Evolutionary conservation across 2,888 invertebrate genomes (phyloP).

Genomic region (Helobdella robusta): DNA sequence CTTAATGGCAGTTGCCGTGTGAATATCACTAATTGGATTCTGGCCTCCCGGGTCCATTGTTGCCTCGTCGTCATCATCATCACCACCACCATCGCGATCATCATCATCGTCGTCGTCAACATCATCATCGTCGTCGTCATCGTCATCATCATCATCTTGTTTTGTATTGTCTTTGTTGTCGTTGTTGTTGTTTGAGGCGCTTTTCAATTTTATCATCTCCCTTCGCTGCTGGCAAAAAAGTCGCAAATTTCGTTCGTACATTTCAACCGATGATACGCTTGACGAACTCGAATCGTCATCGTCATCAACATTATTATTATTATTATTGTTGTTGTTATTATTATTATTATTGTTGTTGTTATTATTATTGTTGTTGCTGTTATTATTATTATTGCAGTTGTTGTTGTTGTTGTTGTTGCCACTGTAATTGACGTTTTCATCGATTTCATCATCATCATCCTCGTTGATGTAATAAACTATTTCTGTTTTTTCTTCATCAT

Average conservation of each 20-base stretch:
- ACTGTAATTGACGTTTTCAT: background rate
- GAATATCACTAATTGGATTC: background rate
- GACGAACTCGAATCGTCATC: no score
- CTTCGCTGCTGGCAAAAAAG: no score
- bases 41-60: background rate
- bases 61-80: slow-evolving; percentile 14
- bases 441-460: background rate
- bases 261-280: no score
- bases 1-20: no score
- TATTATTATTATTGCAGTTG: slow-evolving; percentile 7
- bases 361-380: no score
- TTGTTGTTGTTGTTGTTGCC: background rate
- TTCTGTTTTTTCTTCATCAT: background rate
- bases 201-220: no score
- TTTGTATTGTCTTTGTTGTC: background rate
- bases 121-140: slow-evolving; percentile 12
- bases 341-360: no score
- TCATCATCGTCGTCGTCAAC: slow-evolving; percentile 20
- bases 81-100: slow-evolving; percentile 21
- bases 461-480: background rate
- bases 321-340: no score
- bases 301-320: no score
- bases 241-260: no score
- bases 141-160: no score
- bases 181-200: slow-evolving; percentile 6